phyloP scores from a whole-genome alignment of 2,113 vertebrate species.

The Cairina moschata region DNA sequence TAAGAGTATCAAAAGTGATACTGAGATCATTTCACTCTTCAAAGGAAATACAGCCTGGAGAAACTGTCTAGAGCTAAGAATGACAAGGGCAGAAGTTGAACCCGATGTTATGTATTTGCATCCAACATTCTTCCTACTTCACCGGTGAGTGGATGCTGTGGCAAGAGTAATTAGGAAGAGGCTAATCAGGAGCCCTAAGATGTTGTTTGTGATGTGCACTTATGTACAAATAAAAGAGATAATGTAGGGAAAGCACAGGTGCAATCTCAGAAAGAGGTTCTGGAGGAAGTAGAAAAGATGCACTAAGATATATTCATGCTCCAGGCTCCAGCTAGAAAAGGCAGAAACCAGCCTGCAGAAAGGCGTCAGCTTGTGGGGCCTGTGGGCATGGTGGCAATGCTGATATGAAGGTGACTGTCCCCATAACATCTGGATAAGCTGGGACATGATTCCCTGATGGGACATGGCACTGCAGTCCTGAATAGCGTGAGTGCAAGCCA shows the following conservation, averaged over 20 bases:
- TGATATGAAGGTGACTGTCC: neutral
- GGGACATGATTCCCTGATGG: neutral
- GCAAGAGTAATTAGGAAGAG: slow-evolving; percentile 10
- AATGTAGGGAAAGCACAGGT: neutral
- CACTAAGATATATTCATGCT: neutral
- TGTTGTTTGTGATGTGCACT: neutral
- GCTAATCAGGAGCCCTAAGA: neutral
- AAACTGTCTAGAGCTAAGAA: slow-evolving; percentile 3
- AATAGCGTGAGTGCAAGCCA: neutral
- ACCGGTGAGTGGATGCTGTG: neutral
- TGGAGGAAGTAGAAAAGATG: neutral
- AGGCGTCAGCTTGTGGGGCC: neutral
- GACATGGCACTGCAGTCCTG: neutral
- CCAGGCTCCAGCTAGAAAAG: neutral
- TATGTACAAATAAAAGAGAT: neutral
- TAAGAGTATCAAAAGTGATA: neutral
- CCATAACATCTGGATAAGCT: neutral
- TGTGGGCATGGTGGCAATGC: neutral
- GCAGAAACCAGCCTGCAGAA: neutral
- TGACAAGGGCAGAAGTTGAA: neutral
- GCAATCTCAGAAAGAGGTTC: neutral
- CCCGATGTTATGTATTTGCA: neutral
- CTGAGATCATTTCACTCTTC: neutral
- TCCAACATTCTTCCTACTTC: neutral
- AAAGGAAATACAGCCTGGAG: slow-evolving; percentile 17